These are phyloP conservation scores for Protonibea diacanthus DNA, from an alignment of 2,797 vertebrate species.

Conservation along the genomic window DNA sequence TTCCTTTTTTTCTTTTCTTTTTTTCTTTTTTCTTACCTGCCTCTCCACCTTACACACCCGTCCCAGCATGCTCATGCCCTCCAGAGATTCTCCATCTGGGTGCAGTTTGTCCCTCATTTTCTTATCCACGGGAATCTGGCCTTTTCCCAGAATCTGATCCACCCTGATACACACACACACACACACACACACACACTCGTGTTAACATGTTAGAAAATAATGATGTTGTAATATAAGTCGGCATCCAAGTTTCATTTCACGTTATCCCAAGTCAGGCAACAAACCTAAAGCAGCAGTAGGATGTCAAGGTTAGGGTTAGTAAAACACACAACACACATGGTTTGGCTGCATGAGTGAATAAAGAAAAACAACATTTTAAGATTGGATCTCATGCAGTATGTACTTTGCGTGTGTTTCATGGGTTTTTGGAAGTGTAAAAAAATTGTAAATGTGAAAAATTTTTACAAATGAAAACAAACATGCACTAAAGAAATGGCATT, in stretches of 20 bases:
- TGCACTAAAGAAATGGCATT: background rate
- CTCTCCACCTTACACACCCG: constrained; percentile 98
- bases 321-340: constrained; percentile 38
- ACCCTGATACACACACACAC: constrained; percentile 85
- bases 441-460: background rate
- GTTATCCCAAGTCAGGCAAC: constrained; percentile 57
- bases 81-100: constrained; percentile 90
- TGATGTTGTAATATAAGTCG: constrained; percentile 23
- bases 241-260: constrained; percentile 37
- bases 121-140: constrained; percentile 95
- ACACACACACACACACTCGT: constrained; percentile 26
- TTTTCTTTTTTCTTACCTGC: constrained; percentile 85
- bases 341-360: constrained; percentile 1
- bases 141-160: constrained; percentile 98
- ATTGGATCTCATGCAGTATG: background rate
- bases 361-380: constrained; percentile 4
- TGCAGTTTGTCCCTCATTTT: constrained; percentile 93
- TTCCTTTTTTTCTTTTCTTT: too few relatives aligned
- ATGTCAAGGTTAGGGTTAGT: constrained; percentile 62
- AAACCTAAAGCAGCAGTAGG: constrained; percentile 62
- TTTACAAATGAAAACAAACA: background rate
- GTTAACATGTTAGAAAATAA: constrained; percentile 37
- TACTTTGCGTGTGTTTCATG: background rate
- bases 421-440: background rate
- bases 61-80: constrained; percentile 97